Conservation (phyloP, 2,888 invertebrate species). For the Steromphala cineraria region DNA sequence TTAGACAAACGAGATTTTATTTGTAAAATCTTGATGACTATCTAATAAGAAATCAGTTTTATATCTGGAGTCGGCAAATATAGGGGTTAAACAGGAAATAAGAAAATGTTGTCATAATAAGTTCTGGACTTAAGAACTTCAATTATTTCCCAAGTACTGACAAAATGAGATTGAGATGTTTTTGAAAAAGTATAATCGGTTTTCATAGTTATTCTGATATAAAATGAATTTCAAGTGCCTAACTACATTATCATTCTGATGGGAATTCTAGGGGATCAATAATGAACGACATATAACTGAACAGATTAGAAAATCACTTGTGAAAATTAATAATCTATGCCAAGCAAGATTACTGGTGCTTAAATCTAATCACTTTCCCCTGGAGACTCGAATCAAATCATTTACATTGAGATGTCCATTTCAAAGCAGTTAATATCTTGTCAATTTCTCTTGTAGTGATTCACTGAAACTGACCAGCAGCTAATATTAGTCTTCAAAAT, state of each 20-base stretch:
- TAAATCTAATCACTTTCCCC: constrained; percentile 12
- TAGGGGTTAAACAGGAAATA: no score
- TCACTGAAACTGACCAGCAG: constrained; percentile 7
- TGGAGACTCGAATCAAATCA: background rate
- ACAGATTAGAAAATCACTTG: constrained; percentile 15
- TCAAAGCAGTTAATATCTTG: background rate
- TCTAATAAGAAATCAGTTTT: no score
- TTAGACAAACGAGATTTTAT: no score
- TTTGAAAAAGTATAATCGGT: background rate
- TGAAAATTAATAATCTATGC: constrained; percentile 15
- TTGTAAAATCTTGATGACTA: no score
- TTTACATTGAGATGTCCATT: constrained; percentile 7
- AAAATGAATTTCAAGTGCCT: background rate
- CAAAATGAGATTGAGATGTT: background rate
- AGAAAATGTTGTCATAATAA: no score
- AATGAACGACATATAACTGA: background rate
- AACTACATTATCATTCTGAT: background rate
- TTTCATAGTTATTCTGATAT: background rate
- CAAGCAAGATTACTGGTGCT: background rate
- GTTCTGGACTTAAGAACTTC: no score
- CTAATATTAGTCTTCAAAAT: background rate
- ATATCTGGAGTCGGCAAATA: no score
- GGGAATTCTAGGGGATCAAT: background rate
- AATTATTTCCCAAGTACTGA: no score
- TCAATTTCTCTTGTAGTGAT: background rate